A percentile compares a stretch with the other conserved stretches of the same genome.
Evolutionary conservation across 2,113 vertebrate species (phyloP).

Genomic region (Hemiscyllium ocellatum): DNA sequence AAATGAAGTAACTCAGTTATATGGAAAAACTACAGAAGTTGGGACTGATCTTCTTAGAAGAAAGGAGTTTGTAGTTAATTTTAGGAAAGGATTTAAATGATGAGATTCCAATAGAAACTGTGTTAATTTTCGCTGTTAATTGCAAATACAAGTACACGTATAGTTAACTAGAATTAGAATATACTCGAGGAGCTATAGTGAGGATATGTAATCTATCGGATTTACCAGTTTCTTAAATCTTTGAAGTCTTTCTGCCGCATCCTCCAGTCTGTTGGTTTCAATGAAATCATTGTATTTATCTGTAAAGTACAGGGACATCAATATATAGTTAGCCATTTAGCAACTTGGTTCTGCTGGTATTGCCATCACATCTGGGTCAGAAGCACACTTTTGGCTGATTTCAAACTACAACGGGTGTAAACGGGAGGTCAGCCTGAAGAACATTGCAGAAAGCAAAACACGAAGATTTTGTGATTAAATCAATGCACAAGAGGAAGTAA

Average conservation of each 20-base stretch:
- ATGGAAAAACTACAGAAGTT: neutral
- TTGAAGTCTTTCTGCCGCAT: conserved; percentile 77
- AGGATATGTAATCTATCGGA: neutral
- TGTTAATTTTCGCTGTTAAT: neutral
- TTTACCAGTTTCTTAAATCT: conserved; percentile 84
- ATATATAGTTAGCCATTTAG: neutral
- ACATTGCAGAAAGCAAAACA: neutral
- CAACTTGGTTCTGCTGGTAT: neutral
- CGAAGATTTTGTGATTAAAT: neutral
- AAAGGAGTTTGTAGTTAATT: neutral
- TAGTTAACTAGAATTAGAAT: neutral
- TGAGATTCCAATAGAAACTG: neutral
- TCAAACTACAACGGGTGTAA: neutral
- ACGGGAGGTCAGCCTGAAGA: neutral
- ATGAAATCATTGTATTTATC: conserved; percentile 96
- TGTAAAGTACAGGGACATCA: conserved; percentile 45
- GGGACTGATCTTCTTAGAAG: neutral
- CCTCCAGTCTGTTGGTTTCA: conserved; percentile 86
- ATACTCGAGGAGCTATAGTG: too few species aligned
- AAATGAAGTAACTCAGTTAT: neutral
- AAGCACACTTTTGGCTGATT: neutral
- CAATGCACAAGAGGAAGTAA: neutral
- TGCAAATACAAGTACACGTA: neutral
- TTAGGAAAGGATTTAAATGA: neutral
- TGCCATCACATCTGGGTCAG: neutral